These are phyloP conservation scores for Tribolium castaneum DNA, from an alignment of 1,140 invertebrate species.

Conservation along the genomic window DNA sequence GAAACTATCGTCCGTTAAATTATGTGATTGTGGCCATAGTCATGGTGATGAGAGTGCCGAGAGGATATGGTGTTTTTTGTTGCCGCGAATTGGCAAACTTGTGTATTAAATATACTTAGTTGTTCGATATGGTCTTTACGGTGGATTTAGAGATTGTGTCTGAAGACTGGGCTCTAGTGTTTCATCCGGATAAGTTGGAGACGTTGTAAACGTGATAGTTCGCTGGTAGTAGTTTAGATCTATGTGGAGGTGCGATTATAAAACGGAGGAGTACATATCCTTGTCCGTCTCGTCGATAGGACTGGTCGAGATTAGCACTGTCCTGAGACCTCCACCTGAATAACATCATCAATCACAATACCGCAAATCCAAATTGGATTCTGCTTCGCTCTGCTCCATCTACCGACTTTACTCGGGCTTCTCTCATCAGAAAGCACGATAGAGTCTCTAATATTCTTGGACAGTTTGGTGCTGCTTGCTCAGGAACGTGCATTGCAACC, in stretches of 20 bases:
- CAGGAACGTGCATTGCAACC: slow-evolving; percentile 27
- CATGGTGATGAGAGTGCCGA: not conserved
- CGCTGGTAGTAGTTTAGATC: slow-evolving; percentile 9
- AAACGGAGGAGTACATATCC: slow-evolving; percentile 14
- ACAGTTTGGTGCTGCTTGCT: slow-evolving; percentile 11
- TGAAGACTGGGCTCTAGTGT: not conserved
- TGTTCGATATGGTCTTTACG: not conserved
- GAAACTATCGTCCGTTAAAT: not conserved
- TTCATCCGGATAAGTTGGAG: not conserved
- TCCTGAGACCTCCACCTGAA: slow-evolving; percentile 53
- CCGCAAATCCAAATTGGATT: slow-evolving; percentile 56
- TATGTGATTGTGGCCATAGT: not conserved
- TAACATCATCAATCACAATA: slow-evolving; percentile 58
- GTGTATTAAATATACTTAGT: not conserved
- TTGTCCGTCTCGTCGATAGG: slow-evolving; percentile 34
- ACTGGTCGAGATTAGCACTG: slow-evolving; percentile 48
- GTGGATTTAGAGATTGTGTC: not conserved
- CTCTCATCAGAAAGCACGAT: slow-evolving; percentile 31
- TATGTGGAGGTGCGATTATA: slow-evolving; percentile 30
- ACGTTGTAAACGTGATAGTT: not conserved
- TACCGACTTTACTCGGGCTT: slow-evolving; percentile 33
- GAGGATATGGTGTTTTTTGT: not conserved
- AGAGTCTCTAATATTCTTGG: slow-evolving; percentile 35
- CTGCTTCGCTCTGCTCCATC: slow-evolving; percentile 46
- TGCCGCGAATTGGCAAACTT: not conserved